Evolutionary conservation across 2,888 invertebrate species (phyloP).

Genomic region (Sphaeridia pumilis): DNA sequence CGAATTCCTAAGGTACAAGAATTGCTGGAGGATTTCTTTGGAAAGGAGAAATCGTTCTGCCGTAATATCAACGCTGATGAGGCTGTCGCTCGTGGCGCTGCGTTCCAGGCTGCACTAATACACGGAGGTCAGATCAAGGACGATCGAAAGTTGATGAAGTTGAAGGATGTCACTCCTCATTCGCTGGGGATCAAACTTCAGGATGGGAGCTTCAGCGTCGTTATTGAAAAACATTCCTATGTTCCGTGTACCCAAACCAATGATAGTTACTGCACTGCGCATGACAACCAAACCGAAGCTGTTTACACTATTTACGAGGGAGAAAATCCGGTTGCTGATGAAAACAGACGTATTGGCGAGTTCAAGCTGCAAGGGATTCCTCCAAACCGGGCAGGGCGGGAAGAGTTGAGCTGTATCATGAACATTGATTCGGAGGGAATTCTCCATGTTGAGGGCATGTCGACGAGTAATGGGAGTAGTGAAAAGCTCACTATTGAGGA

Average conservation of each 20-base stretch:
- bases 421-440: conserved; percentile 2
- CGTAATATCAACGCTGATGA: conserved; percentile 68
- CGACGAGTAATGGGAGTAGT: neutral
- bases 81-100: conserved; percentile 67
- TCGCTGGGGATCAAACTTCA: neutral
- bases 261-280: neutral
- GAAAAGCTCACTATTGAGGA: conserved; percentile 1
- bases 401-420: conserved; percentile 1
- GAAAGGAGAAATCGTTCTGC: conserved; percentile 59
- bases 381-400: neutral
- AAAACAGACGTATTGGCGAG: conserved; percentile 2
- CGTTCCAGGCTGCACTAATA: conserved; percentile 60
- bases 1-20: conserved; percentile 67
- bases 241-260: neutral
- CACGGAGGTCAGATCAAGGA: conserved; percentile 11
- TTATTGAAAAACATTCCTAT: neutral
- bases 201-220: neutral
- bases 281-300: neutral
- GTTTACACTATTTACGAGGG: conserved; percentile 7
- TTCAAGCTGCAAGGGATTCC: conserved; percentile 6
- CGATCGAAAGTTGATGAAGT: neutral
- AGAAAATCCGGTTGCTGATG: neutral
- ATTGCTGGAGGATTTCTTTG: conserved; percentile 62
- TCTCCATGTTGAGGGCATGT: neutral
- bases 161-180: neutral